A percentile compares a stretch with the other conserved stretches of the same genome.
Conservation (phyloP, 2,888 invertebrate genomes). For the Chrysopilus asiliformis region DNA sequence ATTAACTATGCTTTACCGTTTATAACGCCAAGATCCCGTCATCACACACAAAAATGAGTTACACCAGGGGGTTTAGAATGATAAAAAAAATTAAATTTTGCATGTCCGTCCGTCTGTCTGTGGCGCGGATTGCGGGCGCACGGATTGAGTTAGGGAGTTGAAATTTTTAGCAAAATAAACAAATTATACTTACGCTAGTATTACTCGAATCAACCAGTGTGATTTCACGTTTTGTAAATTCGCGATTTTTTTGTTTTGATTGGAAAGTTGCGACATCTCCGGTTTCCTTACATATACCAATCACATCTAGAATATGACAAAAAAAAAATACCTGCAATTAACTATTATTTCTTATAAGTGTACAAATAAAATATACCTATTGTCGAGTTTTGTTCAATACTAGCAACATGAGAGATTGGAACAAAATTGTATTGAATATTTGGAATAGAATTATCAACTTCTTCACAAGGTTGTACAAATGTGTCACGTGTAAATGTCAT, state of each 20-base stretch:
- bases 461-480: conserved; percentile 43
- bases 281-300: conserved; percentile 70
- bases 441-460: conserved; percentile 53
- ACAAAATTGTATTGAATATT: conserved; percentile 63
- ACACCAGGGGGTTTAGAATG: too few relatives aligned
- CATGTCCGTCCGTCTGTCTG: too few relatives aligned
- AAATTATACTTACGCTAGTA: conserved; percentile 49
- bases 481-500: conserved; percentile 76
- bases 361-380: conserved; percentile 46
- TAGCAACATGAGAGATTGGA: conserved; percentile 57
- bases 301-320: conserved; percentile 49
- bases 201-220: conserved; percentile 74
- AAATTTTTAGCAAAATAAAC: too few relatives aligned
- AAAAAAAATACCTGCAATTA: conserved; percentile 4
- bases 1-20: too few relatives aligned
- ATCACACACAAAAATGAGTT: too few relatives aligned
- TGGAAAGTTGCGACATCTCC: conserved; percentile 59
- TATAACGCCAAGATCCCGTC: too few relatives aligned
- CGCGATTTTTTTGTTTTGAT: conserved; percentile 60
- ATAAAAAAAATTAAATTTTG: too few relatives aligned
- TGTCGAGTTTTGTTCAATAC: conserved; percentile 48
- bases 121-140: too few relatives aligned
- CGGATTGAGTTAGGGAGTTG: too few relatives aligned
- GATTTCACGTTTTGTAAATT: conserved; percentile 81
- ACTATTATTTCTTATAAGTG: neutral